Evolutionary conservation across 1,140 invertebrate species (phyloP), one percentile per base, ranked within the genome.

Genomic region (Drosophila cardini): DNA sequence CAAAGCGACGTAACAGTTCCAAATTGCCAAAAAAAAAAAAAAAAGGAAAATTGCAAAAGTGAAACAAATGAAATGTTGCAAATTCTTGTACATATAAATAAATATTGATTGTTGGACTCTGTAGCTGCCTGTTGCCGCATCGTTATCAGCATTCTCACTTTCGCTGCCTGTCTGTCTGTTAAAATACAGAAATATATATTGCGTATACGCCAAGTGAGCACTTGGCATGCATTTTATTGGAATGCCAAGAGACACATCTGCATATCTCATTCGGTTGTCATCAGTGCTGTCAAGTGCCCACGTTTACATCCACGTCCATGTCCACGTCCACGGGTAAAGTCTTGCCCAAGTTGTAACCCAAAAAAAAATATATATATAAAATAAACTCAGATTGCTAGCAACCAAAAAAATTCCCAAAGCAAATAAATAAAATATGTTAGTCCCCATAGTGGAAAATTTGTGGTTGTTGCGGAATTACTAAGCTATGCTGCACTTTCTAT

Each of bases 211-310:
- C 38, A 43, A 48, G 83, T 57, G 56, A 63, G 72, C 76, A 50
- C 64, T 64, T 55, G 78, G 40, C 64, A 78, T 82, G 75, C 67
- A 72, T 53, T 82, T 71, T 78, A 82, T 72, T 76, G 64, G 52
- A 70, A 61, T 40, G 56, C 57, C 55, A 42, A 64, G 62, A 60
- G 64, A 60, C 61, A 69, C 63, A 86, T 82, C 67, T 82, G 79
- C 82, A 86, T 81, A 78, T 76, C 43, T 68, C 48, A 48, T 64
- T 75, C 43, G 60, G 60, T 69, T 57, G 71, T 40, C 56, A 34
- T 42, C 53, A 42, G 43, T 15, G 32, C 65, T 79, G 80, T 76
- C 80, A 84, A 80, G 69, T 75, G 82, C 48, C 71, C 74, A 77
- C 65, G 78, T 43, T 13, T 18, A 18, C 13, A 78, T 42, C 71